Evolutionary conservation across 1,140 invertebrate genomes (phyloP).

Genomic region (Nasonia vitripennis): DNA sequence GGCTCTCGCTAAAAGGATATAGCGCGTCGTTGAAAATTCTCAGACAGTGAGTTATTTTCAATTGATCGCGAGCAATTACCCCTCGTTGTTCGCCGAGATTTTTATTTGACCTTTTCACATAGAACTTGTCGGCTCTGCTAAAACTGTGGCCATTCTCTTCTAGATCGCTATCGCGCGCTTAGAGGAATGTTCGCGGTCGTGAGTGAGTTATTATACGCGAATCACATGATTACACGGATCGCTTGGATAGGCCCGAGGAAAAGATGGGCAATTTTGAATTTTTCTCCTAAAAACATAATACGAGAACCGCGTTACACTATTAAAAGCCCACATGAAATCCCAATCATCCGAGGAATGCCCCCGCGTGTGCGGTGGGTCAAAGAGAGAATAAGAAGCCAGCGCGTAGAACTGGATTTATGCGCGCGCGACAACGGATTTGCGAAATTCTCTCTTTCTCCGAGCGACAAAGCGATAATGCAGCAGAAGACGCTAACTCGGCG

Average conservation of each 20-base stretch:
- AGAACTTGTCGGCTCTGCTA: neutral
- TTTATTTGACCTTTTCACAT: constrained; percentile 1
- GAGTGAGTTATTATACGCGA: neutral
- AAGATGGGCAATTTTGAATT: neutral
- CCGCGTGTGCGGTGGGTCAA: constrained; percentile 8
- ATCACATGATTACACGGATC: neutral
- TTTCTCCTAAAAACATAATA: too few relatives aligned
- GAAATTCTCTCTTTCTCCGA: constrained; percentile 40
- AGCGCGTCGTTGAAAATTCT: constrained; percentile 29
- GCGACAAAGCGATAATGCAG: constrained; percentile 61
- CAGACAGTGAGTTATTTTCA: constrained; percentile 42
- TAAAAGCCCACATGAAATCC: too few relatives aligned
- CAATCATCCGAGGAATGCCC: constrained; percentile 15
- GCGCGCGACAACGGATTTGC: constrained; percentile 45
- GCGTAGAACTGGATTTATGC: constrained; percentile 42
- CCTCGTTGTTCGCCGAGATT: neutral
- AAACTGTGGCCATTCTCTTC: constrained; percentile 1
- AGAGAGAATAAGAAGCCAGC: neutral
- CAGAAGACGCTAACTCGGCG: constrained; percentile 59
- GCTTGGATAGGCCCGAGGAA: neutral
- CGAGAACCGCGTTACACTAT: too few relatives aligned
- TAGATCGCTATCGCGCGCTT: constrained; percentile 12
- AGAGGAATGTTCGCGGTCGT: neutral
- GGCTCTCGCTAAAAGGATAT: neutral
- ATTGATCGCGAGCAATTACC: constrained; percentile 43